phyloP scores from a whole-genome alignment of 2,113 vertebrate genomes.

The Coturnix japonica region DNA sequence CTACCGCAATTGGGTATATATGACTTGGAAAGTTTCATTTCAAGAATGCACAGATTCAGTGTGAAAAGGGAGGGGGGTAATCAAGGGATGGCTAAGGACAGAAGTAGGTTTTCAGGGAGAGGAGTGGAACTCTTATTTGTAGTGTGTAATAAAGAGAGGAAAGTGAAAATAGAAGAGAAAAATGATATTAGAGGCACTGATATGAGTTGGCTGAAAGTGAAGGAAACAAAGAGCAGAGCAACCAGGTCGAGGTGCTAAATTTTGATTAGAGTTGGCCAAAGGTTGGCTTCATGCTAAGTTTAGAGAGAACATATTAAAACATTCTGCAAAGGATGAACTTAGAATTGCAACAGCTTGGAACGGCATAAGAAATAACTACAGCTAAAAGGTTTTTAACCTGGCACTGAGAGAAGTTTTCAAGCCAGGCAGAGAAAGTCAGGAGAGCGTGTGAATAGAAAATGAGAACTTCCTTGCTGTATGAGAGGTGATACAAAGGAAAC shows the following conservation, averaged over 20 bases:
- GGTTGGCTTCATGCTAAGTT: background rate
- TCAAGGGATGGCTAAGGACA: background rate
- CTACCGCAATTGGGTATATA: background rate
- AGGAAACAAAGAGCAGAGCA: background rate
- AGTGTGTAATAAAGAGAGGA: background rate
- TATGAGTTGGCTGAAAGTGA: background rate
- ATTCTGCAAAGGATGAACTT: background rate
- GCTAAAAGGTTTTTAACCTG: background rate
- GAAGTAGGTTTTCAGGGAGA: background rate
- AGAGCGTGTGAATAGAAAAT: background rate
- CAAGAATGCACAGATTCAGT: rapidly evolving
- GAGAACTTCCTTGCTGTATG: background rate
- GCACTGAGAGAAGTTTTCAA: background rate
- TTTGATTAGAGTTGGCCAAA: background rate
- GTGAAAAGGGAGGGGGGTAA: background rate
- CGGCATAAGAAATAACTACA: background rate
- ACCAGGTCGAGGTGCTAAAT: background rate
- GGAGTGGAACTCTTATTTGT: background rate
- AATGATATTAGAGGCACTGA: background rate
- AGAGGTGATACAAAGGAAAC: background rate
- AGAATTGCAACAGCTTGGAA: background rate
- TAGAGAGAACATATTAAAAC: background rate
- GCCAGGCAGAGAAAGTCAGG: background rate
- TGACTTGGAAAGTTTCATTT: background rate
- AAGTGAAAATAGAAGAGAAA: background rate